These are phyloP conservation scores for Cataglyphis livida DNA, from an alignment of 2,888 invertebrate species.

Conservation along the genomic window DNA sequence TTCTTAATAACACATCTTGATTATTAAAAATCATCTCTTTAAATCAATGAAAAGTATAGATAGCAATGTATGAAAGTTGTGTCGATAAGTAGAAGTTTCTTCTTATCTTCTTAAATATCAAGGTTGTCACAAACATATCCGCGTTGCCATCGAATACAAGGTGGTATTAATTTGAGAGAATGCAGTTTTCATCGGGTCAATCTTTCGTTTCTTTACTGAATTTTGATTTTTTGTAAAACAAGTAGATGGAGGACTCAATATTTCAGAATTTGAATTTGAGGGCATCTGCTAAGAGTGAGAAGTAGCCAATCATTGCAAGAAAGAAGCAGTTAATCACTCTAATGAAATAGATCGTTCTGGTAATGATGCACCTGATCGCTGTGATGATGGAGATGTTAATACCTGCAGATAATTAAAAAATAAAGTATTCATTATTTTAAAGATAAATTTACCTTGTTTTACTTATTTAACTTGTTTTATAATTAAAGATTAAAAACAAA, in stretches of 20 bases:
- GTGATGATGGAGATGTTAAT: constrained; percentile 3
- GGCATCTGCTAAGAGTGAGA: neutral
- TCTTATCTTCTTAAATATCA: no score
- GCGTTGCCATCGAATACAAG: neutral
- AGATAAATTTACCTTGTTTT: neutral
- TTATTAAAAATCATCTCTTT: no score
- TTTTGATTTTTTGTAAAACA: neutral
- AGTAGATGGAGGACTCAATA: constrained; percentile 1
- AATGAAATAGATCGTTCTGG: neutral
- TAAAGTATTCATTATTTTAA: neutral
- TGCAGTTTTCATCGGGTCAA: neutral
- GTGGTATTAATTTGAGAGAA: constrained; percentile 16
- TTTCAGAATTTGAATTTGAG: neutral
- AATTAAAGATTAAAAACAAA: no score
- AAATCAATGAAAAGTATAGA: no score
- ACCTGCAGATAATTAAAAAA: constrained; percentile 7
- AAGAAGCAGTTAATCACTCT: neutral
- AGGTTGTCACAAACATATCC: neutral
- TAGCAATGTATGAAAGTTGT: no score
- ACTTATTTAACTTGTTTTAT: no score
- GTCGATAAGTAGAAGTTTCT: no score
- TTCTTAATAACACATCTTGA: no score
- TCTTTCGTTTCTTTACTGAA: neutral
- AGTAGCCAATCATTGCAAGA: neutral
- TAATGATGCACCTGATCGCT: neutral